phyloP scores from a whole-genome alignment of 2,888 invertebrate species.

The Punctoribates punctum region DNA sequence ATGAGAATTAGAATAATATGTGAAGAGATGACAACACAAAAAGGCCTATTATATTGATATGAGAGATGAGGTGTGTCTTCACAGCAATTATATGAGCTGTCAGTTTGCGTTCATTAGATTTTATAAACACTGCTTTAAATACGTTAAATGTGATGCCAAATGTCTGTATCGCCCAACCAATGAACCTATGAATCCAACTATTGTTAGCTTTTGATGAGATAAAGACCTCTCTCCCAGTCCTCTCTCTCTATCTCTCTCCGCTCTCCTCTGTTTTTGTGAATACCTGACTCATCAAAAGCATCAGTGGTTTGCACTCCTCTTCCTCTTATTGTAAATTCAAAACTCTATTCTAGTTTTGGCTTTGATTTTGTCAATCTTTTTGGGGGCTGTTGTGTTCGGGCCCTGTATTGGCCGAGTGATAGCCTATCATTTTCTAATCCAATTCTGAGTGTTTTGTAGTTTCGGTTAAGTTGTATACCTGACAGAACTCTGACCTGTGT shows the following conservation, averaged over 20 bases:
- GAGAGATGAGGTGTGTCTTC: neutral
- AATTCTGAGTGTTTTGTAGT: neutral
- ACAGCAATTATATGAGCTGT: constrained; percentile 10
- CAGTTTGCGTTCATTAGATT: constrained; percentile 3
- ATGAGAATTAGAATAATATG: neutral
- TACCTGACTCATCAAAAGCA: neutral
- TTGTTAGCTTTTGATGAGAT: neutral
- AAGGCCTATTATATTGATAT: constrained; percentile 8
- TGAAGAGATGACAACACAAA: neutral
- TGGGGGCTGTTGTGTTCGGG: neutral
- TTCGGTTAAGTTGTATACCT: no score
- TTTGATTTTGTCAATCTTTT: constrained; percentile 7
- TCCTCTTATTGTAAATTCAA: neutral
- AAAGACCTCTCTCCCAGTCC: neutral
- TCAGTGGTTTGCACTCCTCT: neutral
- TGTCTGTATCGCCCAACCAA: neutral
- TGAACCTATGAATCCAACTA: neutral
- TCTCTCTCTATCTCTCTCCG: neutral
- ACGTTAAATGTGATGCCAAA: neutral
- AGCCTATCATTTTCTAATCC: constrained; percentile 12
- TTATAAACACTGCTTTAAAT: constrained; percentile 7
- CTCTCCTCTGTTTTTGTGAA: neutral
- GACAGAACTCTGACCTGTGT: no score
- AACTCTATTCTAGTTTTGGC: constrained; percentile 7
- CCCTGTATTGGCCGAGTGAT: neutral